Conservation (phyloP, 1,140 invertebrate genomes). For the Monomorium pharaonis region DNA sequence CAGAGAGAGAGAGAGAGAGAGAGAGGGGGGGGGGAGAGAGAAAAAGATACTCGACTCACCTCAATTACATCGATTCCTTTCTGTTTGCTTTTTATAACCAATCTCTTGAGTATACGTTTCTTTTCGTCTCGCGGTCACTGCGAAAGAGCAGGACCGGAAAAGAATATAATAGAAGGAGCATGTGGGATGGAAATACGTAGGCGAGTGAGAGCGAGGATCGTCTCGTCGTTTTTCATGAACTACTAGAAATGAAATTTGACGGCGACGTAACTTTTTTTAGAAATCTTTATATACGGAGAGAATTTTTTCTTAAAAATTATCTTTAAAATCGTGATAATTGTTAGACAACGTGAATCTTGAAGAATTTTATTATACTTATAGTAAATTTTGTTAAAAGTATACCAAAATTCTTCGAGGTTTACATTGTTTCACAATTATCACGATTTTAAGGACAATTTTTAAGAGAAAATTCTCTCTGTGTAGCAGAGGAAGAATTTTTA, state of each 20-base stretch:
- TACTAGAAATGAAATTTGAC: constrained; percentile 28
- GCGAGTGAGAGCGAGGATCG: constrained; percentile 41
- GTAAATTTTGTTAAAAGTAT: too few relatives aligned
- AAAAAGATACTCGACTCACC: constrained; percentile 14
- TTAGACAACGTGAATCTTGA: too few relatives aligned
- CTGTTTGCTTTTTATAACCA: constrained; percentile 69
- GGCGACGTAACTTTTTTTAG: constrained; percentile 37
- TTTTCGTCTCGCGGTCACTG: constrained; percentile 39
- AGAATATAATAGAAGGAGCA: constrained; percentile 17
- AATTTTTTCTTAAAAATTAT: too few relatives aligned
- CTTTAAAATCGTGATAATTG: too few relatives aligned
- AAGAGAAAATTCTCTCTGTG: too few relatives aligned
- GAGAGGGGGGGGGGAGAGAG: background rate
- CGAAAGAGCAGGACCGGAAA: background rate
- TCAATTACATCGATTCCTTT: constrained; percentile 71
- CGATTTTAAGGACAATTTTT: too few relatives aligned
- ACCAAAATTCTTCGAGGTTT: too few relatives aligned
- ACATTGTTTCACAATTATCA: too few relatives aligned
- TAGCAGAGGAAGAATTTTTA: constrained; percentile 6
- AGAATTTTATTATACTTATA: too few relatives aligned
- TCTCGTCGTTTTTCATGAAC: constrained; percentile 52
- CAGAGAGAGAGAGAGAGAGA: background rate
- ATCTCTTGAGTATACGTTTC: constrained; percentile 60
- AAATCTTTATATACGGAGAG: constrained; percentile 21
- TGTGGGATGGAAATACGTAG: background rate